These are phyloP conservation scores for Drosophila sordidula DNA, from an alignment of 2,888 invertebrate species.

Conservation along the genomic window DNA sequence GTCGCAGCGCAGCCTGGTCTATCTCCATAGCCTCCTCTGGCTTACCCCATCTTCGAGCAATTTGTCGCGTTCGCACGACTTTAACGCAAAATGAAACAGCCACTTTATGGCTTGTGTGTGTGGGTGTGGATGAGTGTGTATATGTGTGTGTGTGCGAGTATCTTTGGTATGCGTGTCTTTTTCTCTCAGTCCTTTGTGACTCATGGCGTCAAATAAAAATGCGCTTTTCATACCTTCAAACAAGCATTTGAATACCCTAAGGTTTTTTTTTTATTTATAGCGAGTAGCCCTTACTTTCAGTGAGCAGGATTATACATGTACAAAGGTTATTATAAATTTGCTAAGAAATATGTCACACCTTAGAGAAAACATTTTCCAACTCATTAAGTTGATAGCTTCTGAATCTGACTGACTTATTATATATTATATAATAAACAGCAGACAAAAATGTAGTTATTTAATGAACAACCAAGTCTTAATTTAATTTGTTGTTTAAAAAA, in stretches of 20 bases:
- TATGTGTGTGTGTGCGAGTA: slow-evolving; percentile 2
- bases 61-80: slow-evolving; percentile 76
- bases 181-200: slow-evolving; percentile 41
- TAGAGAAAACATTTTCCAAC: not conserved
- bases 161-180: slow-evolving; percentile 35
- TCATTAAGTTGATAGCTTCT: not conserved
- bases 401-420: not conserved
- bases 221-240: slow-evolving; percentile 40
- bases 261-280: not conserved
- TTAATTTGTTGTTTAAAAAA: too few species aligned
- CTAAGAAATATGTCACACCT: not conserved
- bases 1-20: slow-evolving; percentile 26
- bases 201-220: slow-evolving; percentile 70
- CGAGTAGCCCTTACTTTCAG: too few species aligned
- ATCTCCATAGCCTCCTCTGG: slow-evolving; percentile 1
- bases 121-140: not conserved
- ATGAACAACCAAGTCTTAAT: too few species aligned
- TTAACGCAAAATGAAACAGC: slow-evolving; percentile 75
- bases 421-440: too few species aligned
- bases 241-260: slow-evolving; percentile 1
- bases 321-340: not conserved
- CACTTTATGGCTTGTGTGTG: slow-evolving; percentile 59
- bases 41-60: slow-evolving; percentile 54
- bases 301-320: not conserved
- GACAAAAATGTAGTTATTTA: too few species aligned